Base-by-base conservation (phyloP, 2,888 invertebrate species). In the Lasioglossum leucozonium region DNA sequence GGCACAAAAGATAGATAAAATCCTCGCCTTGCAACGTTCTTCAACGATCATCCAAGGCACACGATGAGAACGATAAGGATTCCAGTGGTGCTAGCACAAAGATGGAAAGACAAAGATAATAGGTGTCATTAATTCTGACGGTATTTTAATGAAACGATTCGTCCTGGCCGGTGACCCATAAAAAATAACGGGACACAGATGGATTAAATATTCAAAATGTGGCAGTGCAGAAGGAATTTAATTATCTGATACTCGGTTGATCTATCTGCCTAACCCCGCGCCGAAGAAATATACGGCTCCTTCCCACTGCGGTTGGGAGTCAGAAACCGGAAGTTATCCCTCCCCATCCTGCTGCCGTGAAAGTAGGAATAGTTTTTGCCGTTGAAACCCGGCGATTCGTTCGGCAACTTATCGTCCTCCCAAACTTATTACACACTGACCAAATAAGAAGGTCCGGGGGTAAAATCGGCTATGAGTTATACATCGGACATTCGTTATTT, bases 191-290 rank as follows among this genome's bases (percentile, higher is more conserved):
- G 47, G 76, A n/a, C 84, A 67, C 69, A 81, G 81, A 65, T 71
- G 74, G 47, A 75, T 85, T 91, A 92, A 92, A 92, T 90, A 91
- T 92, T 91, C 89, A 88, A 88, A 76, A 82, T 85, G 87, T 85
- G 87, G 79, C 65, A 74, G 81, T 78, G 83, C 82, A 83, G 79
- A 91, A 82, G 82, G 89, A 92, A 93, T 93, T 93, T 92, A 93
- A 93, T 93, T 93, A 93, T 93, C 92, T 91, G 92, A 93, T 93
- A 91, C 90, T 86, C 87, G 85, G 83, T 90, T 91, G 92, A 93
- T 92, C 89, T 91, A 92, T 92, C 91, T 88, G 85, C 81, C 82
- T 82, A 79, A 69, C 55, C 80, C 18, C 37, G 10, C 1, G 0
- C 37, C 82, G 76, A 87, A 84, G 72, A 89, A 77, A 89, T 88